Conservation (phyloP, 2,113 vertebrate genomes). For the Callospermophilus lateralis region DNA sequence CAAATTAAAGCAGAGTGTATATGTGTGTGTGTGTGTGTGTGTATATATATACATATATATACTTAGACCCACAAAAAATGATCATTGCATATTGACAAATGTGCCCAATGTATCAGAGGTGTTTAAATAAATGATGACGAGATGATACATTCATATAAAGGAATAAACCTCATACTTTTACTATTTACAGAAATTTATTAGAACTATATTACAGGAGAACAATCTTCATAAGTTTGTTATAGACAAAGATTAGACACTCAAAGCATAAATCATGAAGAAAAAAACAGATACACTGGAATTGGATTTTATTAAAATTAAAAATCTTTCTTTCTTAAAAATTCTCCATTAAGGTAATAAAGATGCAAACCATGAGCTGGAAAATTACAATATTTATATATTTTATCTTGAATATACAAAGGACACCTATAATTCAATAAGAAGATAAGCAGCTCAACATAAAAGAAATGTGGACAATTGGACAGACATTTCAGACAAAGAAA, state of each 20-base stretch:
- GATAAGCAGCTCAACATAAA: not conserved
- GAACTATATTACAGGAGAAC: not conserved
- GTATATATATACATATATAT: no score
- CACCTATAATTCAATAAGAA: not conserved
- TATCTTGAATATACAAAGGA: not conserved
- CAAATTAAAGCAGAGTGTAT: not conserved
- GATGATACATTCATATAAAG: not conserved
- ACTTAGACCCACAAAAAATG: not conserved
- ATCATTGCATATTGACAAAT: not conserved
- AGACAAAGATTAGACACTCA: not conserved
- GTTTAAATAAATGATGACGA: not conserved
- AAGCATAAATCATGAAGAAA: not conserved
- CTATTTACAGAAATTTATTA: not conserved
- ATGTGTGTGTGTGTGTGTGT: no score
- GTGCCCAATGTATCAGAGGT: not conserved
- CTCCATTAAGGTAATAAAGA: not conserved
- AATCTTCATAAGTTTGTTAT: not conserved
- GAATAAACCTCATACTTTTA: not conserved
- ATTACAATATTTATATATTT: not conserved
- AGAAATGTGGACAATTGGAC: not conserved
- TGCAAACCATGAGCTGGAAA: not conserved
- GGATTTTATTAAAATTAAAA: not conserved
- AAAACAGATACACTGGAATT: not conserved
- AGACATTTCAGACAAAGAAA: not conserved
- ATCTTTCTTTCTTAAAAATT: not conserved